Conservation (phyloP, 64 coral and sea anemone species). For the Porites lutea region DNA sequence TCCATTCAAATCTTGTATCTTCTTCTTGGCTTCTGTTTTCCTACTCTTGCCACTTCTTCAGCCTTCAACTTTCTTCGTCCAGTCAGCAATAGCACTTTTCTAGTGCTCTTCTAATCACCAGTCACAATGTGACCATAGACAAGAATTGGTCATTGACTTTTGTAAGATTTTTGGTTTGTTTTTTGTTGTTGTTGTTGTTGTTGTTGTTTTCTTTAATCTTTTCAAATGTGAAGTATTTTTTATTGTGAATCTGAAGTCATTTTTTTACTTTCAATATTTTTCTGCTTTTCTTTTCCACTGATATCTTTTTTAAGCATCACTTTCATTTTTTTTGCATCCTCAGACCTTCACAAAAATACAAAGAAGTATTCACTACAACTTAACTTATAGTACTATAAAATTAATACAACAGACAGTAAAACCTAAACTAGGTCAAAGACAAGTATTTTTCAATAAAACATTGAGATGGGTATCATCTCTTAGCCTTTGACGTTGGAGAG, state of each 20-base stretch:
- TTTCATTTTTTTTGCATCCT: neutral
- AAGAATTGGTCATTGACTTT: constrained; percentile 68
- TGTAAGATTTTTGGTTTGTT: constrained; percentile 52
- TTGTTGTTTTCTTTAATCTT: neutral
- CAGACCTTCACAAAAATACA: neutral
- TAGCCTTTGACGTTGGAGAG: too few relatives aligned
- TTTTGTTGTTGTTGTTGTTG: constrained; percentile 2
- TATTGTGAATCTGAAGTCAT: constrained; percentile 45
- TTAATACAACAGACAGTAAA: neutral
- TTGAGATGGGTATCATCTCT: too few relatives aligned
- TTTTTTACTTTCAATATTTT: constrained; percentile 6
- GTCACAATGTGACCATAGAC: neutral
- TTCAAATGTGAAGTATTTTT: constrained; percentile 12
- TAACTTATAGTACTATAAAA: constrained; percentile 32
- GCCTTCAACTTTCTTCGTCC: neutral
- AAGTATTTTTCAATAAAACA: too few relatives aligned
- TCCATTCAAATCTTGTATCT: neutral
- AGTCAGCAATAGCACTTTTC: neutral
- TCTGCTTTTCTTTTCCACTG: constrained; percentile 11
- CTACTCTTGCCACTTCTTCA: neutral
- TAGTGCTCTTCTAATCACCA: too few relatives aligned
- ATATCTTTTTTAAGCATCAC: constrained; percentile 17
- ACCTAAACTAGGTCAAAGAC: neutral
- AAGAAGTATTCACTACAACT: neutral
- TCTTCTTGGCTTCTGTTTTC: too few relatives aligned